Evolutionary conservation across 2,113 vertebrate species (phyloP).

Genomic region (Pelecanus crispus): DNA sequence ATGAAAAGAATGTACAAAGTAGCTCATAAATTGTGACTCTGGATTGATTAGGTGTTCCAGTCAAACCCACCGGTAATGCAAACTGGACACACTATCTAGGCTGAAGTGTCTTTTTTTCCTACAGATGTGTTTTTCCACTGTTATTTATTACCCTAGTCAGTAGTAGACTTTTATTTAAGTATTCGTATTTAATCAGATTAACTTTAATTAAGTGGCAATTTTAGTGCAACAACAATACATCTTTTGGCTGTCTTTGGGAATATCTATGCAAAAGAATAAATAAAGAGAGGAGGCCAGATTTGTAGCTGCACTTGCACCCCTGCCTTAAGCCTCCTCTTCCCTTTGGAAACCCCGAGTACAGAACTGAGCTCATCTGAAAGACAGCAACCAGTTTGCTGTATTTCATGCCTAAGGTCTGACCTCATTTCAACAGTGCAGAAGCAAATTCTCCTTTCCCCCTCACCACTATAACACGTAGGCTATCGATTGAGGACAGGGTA

Average conservation of each 20-base stretch:
- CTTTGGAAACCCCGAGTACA: rapidly evolving
- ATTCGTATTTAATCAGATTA: background rate
- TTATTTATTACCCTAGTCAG: background rate
- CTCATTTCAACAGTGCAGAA: background rate
- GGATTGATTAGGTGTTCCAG: background rate
- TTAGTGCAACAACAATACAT: background rate
- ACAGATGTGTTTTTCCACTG: background rate
- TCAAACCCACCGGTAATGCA: background rate
- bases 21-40: background rate
- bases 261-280: background rate
- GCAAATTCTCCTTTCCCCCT: background rate
- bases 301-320: background rate
- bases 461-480: rapidly evolving
- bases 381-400: rapidly evolving
- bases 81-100: background rate
- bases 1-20: background rate
- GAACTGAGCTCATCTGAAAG: background rate
- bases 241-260: background rate
- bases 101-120: background rate
- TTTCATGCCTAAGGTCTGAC: rapidly evolving
- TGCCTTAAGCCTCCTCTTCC: background rate
- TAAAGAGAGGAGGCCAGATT: background rate
- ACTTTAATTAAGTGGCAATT: background rate
- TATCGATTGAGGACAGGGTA: rapidly evolving
- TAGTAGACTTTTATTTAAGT: background rate